Conservation (phyloP, 2,113 vertebrate genomes). For the Etheostoma spectabile region DNA sequence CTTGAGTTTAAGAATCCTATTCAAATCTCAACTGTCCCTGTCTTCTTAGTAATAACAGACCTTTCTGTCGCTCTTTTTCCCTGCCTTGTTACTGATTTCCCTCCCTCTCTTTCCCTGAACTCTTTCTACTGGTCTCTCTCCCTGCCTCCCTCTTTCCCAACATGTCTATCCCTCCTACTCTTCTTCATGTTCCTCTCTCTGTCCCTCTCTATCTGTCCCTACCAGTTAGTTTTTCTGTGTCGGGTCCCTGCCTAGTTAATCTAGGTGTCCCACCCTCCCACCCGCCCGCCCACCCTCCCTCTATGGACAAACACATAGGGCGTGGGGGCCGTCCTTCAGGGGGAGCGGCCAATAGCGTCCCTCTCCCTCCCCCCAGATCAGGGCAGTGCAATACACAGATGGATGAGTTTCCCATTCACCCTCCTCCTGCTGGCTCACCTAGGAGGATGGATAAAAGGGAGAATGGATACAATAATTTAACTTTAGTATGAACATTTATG, state of each 20-base stretch:
- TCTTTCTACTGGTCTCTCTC: slow-evolving; percentile 55
- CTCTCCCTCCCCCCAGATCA: slow-evolving; percentile 90
- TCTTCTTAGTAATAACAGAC: slow-evolving; percentile 56
- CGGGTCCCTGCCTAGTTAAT: slow-evolving; percentile 85
- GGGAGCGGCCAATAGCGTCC: slow-evolving; percentile 84
- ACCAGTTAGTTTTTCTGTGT: slow-evolving; percentile 82
- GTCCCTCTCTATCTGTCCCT: slow-evolving; percentile 79
- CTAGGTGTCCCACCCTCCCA: slow-evolving; percentile 83
- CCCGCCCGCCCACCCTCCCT: slow-evolving; percentile 84
- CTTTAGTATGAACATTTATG: background rate
- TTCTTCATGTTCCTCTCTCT: slow-evolving; percentile 58
- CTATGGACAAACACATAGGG: slow-evolving; percentile 87
- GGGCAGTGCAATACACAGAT: slow-evolving; percentile 93
- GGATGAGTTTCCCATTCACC: slow-evolving; percentile 90
- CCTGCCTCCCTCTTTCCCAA: slow-evolving; percentile 44
- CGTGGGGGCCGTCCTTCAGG: slow-evolving; percentile 86
- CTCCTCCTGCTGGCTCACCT: slow-evolving; percentile 90
- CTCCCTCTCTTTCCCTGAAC: slow-evolving; percentile 65
- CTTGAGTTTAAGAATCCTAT: slow-evolving; percentile 60
- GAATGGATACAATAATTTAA: background rate
- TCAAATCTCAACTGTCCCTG: slow-evolving; percentile 71
- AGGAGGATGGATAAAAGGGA: slow-evolving; percentile 20
- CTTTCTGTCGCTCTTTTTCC: slow-evolving; percentile 43
- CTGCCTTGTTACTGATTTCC: slow-evolving; percentile 57
- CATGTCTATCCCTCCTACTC: slow-evolving; percentile 54